Conservation (phyloP, 1,140 invertebrate species). For the Pseudomyrmex sp. region DNA sequence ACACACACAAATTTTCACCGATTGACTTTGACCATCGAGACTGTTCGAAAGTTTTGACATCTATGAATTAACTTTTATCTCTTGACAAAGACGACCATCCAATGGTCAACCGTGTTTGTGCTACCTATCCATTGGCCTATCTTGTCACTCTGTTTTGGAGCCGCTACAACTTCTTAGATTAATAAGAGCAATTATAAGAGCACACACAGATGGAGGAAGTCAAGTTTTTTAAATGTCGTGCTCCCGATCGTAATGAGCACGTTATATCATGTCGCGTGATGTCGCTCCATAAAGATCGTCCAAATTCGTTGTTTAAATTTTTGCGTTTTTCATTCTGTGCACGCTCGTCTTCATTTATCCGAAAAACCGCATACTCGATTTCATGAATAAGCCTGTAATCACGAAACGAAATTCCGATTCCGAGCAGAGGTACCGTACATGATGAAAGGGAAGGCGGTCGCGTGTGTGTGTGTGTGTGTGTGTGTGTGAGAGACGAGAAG, state of each 20-base stretch:
- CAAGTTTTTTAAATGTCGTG: neutral
- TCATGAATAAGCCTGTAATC: slow-evolving; percentile 50
- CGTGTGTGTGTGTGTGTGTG: neutral
- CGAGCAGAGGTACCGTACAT: slow-evolving; percentile 30
- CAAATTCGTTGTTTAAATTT: neutral
- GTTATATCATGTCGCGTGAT: neutral
- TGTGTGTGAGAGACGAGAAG: neutral
- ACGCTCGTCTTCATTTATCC: neutral
- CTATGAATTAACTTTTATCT: no score
- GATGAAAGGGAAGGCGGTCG: slow-evolving; percentile 42
- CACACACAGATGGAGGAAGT: no score
- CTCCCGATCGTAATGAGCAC: neutral
- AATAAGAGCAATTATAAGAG: no score
- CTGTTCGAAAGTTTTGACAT: no score
- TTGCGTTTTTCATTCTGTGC: neutral
- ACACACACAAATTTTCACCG: no score
- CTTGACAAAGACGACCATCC: no score
- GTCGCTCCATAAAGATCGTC: neutral
- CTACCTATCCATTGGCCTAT: no score
- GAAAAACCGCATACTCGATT: neutral
- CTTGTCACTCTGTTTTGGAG: no score
- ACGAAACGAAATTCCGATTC: slow-evolving; percentile 46
- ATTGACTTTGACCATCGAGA: no score
- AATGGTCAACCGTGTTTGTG: no score
- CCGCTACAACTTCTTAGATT: no score